Evolutionary conservation across 2,888 invertebrate species (phyloP).

Genomic region (Anthophora plumipes): DNA sequence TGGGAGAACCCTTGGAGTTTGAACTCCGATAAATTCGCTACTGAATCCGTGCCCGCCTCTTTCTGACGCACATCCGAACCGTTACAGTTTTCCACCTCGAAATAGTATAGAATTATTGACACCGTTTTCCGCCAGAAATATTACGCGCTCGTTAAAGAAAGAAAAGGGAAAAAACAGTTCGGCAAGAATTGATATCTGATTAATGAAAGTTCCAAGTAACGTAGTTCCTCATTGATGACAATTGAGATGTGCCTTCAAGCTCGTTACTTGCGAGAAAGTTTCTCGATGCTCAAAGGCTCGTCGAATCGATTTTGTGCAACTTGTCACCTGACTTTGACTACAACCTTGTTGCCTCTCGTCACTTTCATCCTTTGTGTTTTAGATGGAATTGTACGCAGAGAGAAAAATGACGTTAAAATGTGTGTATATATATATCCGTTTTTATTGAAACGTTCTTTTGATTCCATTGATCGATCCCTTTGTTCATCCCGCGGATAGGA

Average conservation of each 20-base stretch:
- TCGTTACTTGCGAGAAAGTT: neutral
- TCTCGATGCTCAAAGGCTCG: neutral
- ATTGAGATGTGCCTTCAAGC: too few relatives aligned
- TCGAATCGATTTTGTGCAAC: neutral
- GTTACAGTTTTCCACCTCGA: neutral
- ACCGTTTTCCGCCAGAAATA: too few relatives aligned
- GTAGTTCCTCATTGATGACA: too few relatives aligned
- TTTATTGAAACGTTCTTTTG: neutral
- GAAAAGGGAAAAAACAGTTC: too few relatives aligned
- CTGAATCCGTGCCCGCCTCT: neutral
- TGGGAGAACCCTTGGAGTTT: conserved; percentile 38
- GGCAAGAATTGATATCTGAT: too few relatives aligned
- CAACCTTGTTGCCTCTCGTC: neutral
- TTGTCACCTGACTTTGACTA: neutral
- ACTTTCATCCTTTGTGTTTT: neutral
- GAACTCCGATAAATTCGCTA: neutral
- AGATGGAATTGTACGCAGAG: neutral
- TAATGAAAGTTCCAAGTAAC: too few relatives aligned
- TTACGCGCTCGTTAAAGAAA: too few relatives aligned
- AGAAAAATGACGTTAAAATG: neutral
- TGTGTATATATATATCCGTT: neutral
- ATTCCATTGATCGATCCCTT: too few relatives aligned
- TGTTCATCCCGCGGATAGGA: too few relatives aligned
- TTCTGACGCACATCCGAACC: neutral
- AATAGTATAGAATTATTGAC: neutral